A percentile compares a stretch with the other conserved stretches of the same genome.
Conservation (phyloP, 64 coral and sea anemone species). For the Hydrozoanthus tunicans region DNA sequence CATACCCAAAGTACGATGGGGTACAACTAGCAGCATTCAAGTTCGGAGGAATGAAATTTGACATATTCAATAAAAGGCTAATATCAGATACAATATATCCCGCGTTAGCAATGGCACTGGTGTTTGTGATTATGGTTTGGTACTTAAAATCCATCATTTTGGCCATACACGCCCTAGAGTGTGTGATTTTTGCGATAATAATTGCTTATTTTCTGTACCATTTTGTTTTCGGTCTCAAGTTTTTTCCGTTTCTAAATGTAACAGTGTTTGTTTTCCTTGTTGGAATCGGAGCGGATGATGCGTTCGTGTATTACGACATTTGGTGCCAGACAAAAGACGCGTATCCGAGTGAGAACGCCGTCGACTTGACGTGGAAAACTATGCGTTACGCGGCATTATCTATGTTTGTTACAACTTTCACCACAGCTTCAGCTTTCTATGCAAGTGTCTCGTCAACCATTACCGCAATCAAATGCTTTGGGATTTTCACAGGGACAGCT, state of each 20-base stretch:
- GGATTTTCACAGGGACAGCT: constrained; percentile 88
- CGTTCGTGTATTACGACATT: constrained; percentile 95
- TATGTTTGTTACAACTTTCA: constrained; percentile 97
- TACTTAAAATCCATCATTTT: constrained; percentile 80
- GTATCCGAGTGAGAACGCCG: constrained; percentile 48
- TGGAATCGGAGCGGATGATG: constrained; percentile 92
- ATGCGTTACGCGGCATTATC: constrained; percentile 85
- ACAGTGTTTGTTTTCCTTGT: constrained; percentile 81
- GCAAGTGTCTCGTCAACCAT: constrained; percentile 83
- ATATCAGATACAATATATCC: constrained; percentile 71
- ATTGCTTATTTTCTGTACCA: constrained; percentile 89
- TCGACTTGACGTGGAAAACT: constrained; percentile 72
- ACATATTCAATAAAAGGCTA: constrained; percentile 57
- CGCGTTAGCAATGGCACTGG: constrained; percentile 76
- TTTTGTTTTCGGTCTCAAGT: constrained; percentile 70
- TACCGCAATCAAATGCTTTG: constrained; percentile 87
- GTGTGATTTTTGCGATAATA: constrained; percentile 74
- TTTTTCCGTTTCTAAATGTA: constrained; percentile 92
- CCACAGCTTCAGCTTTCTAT: constrained; percentile 95
- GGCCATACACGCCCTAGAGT: constrained; percentile 64
- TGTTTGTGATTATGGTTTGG: constrained; percentile 71
- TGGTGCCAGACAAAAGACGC: constrained; percentile 77
- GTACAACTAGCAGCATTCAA: constrained; percentile 69
- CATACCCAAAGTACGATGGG: constrained; percentile 41
- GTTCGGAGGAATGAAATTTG: constrained; percentile 60